Base-by-base conservation (phyloP, 1,140 invertebrate genomes). In the Colletes gigas region DNA sequence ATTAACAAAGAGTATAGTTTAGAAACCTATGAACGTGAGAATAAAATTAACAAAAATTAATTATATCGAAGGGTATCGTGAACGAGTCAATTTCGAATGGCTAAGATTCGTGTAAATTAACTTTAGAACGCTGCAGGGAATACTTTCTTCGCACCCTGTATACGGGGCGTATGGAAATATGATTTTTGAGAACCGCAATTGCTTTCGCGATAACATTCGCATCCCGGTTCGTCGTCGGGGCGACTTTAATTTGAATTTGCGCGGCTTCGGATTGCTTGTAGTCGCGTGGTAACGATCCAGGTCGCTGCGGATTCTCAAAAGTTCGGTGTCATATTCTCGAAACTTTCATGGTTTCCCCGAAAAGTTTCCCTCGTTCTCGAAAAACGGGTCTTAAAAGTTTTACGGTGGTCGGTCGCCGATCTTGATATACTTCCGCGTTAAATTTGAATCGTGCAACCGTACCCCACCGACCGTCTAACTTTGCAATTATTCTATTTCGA, bases 401-500 rank as follows among this genome's bases (percentile, higher is more conserved):
- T 12, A 47, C n/a, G 44, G 17, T 19, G 52, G 15, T 54, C 72
- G 55, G 55, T 55, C 17, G 47, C 50, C 7, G 44, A 62, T 41
- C 71, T 60, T 55, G 80, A 74, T 81, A 82, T 71, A 83, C 75
- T 66, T 54, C 17, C 57, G 68, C 66, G 80, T 82, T 62, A 39
- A 62, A 73, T 73, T 62, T 21, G 44, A 62, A 50, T 21, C n/a
- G 57, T 15, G 19, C 0, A 6, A 19, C 19, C 21, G 17, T 72
- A 59, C 15, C 52, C 8, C 9, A 5, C 41, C 39, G n/a, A 21
- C 15, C 41, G 57, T 14, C 55, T 47, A 14, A 84, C 78, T 84
- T 84, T 70, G 78, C 81, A 78, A 83, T 79, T 72, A 72, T 60
- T 77, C 74, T 59, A 67, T 79, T 79, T 55, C 70, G 81, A 72